phyloP scores from a whole-genome alignment of 2,888 invertebrate genomes.

The Bimastos eiseni region DNA sequence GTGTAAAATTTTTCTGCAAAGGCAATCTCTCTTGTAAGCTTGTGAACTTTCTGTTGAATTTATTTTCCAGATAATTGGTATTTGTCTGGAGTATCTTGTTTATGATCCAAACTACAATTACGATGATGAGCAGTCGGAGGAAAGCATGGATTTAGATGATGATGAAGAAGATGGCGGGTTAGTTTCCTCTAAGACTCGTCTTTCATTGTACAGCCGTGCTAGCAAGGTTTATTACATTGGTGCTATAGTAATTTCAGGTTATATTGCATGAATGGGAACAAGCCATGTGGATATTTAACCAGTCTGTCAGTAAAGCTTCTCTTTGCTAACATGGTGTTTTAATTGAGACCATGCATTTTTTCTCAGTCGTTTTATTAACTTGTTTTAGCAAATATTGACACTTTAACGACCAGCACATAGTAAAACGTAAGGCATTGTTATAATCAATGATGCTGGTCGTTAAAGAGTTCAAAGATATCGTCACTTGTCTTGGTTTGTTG shows the following conservation, averaged over 20 bases:
- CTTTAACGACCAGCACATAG: no score
- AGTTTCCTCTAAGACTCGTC: background rate
- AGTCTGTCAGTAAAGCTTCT: background rate
- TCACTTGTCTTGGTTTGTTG: background rate
- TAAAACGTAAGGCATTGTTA: no score
- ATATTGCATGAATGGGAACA: background rate
- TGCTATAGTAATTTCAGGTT: background rate
- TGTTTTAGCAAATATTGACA: no score
- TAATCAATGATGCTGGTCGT: no score
- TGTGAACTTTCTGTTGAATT: background rate
- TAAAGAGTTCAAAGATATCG: no score
- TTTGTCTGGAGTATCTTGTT: slow-evolving; percentile 87
- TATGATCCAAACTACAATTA: slow-evolving; percentile 99
- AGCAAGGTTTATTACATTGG: background rate
- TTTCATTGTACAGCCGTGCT: background rate
- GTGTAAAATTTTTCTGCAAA: background rate
- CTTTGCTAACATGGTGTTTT: background rate
- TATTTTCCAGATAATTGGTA: slow-evolving; percentile 66
- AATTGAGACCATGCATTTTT: background rate
- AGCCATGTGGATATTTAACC: background rate
- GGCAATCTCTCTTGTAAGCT: background rate
- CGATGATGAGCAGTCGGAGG: slow-evolving; percentile 59
- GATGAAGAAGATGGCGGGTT: slow-evolving; percentile 28
- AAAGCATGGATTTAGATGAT: slow-evolving; percentile 25
- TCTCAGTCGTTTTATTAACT: background rate